These are phyloP conservation scores for Coleophora flavipennella DNA, from an alignment of 2,888 invertebrate species.

Conservation along the genomic window DNA sequence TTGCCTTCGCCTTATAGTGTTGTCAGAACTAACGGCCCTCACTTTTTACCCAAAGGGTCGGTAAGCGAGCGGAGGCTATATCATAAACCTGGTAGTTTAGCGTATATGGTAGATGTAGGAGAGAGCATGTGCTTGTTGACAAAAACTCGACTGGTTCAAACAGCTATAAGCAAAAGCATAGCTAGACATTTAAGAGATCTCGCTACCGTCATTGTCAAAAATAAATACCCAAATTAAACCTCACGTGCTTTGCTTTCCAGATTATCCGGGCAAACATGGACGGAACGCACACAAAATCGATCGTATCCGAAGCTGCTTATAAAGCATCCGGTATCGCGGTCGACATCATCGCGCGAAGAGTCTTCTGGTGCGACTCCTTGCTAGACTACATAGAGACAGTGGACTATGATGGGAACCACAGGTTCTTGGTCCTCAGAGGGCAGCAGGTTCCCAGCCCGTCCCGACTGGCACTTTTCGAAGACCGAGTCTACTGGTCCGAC, in stretches of 20 bases:
- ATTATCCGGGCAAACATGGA: constrained; percentile 94
- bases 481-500: constrained; percentile 92
- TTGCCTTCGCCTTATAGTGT: no score
- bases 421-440: constrained; percentile 86
- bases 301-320: constrained; percentile 94
- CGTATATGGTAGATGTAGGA: no score
- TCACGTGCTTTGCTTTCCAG: constrained; percentile 23
- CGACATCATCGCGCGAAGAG: constrained; percentile 89
- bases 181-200: no score
- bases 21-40: no score
- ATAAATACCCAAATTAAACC: neutral
- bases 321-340: constrained; percentile 94
- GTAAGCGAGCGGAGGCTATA: no score
- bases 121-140: no score
- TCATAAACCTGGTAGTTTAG: no score
- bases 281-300: constrained; percentile 85
- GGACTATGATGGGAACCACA: constrained; percentile 89
- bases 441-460: constrained; percentile 90
- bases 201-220: no score
- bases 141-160: no score
- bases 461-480: constrained; percentile 87
- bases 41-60: no score
- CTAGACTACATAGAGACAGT: constrained; percentile 97
- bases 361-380: constrained; percentile 97
- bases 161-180: no score